phyloP scores from a whole-genome alignment of 2,888 invertebrate genomes.

The Deilephila porcellus region DNA sequence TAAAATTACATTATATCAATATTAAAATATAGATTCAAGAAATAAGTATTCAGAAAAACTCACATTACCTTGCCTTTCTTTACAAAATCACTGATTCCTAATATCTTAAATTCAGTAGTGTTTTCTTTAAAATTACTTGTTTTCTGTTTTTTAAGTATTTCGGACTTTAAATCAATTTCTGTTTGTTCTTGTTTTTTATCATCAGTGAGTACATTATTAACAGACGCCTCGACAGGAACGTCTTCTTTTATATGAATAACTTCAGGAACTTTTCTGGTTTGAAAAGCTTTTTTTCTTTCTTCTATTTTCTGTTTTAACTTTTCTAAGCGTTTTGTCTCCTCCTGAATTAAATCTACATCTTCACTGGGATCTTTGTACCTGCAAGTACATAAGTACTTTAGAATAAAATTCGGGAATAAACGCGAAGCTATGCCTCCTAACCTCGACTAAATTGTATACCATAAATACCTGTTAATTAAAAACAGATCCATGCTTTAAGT shows the following conservation, averaged over 20 bases:
- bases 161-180: constrained; percentile 36
- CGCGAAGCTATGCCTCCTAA: neutral
- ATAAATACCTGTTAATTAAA: constrained; percentile 87
- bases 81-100: constrained; percentile 86
- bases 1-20: too few species aligned
- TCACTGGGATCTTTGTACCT: constrained; percentile 79
- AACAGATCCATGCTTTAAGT: constrained; percentile 87
- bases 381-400: constrained; percentile 19
- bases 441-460: neutral
- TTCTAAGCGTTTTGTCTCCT: constrained; percentile 84
- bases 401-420: too few species aligned
- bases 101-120: constrained; percentile 85
- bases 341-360: constrained; percentile 62
- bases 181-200: constrained; percentile 38
- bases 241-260: constrained; percentile 41
- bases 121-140: constrained; percentile 42
- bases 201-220: constrained; percentile 51
- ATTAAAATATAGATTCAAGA: neutral
- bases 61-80: constrained; percentile 80
- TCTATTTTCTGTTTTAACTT: constrained; percentile 86
- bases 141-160: constrained; percentile 33
- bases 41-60: neutral
- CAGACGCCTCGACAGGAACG: constrained; percentile 34
- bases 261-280: constrained; percentile 54
- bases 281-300: constrained; percentile 73